Base-by-base conservation (phyloP, 2,888 invertebrate species). In the Campoplex nolae region DNA sequence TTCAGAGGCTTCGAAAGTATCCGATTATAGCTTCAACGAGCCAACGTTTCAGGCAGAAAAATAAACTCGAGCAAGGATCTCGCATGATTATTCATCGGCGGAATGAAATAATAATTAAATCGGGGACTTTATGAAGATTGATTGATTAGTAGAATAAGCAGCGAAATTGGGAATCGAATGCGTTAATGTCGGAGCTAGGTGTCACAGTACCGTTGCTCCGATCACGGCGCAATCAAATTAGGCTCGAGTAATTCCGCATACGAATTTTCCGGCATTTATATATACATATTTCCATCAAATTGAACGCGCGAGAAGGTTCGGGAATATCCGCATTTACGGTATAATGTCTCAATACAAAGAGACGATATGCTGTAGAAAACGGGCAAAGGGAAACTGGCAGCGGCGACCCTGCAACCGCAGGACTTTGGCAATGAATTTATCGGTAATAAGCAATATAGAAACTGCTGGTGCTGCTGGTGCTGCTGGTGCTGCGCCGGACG, bases 401-500 rank as follows among this genome's bases (percentile, higher is more conserved):
- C 4, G 38, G 38, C 6, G 6, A 38, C 38, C 38, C 23, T 23
- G n/a, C 42, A 68, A 23, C 68, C 38, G 32, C 68, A 62, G 62
- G 51, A 76, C 76, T 48, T 35, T 16, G 13, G 16, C 65, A 76
- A 65, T 48, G 73, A 87, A 84, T 81, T 87, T 75, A 84, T 84
- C 51, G 74, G 54, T 84, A 87, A 87, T 84, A 78, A 84, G 84
- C 77, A 73, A 78, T 70, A 65, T 58, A 71, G 38, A 32, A 51
- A 45, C 9, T 45, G 38, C 38, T 3, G 6, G 0, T 3, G 38
- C 9, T 16, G 65, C 28, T n/a, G 54, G 48, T n/a, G 71, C 18
- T 65, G 13, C 70, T 54, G 54, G 9, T 42, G 58, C 32, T 56
- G 18, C 23, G 23, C 23, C 16, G 11, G 23, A 58, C 35, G 48